Evolutionary conservation across 37 sponge, comb jelly and placozoan species (phyloP), one percentile per base, ranked within the genome.

Genomic region (Spongilla lacustris): DNA sequence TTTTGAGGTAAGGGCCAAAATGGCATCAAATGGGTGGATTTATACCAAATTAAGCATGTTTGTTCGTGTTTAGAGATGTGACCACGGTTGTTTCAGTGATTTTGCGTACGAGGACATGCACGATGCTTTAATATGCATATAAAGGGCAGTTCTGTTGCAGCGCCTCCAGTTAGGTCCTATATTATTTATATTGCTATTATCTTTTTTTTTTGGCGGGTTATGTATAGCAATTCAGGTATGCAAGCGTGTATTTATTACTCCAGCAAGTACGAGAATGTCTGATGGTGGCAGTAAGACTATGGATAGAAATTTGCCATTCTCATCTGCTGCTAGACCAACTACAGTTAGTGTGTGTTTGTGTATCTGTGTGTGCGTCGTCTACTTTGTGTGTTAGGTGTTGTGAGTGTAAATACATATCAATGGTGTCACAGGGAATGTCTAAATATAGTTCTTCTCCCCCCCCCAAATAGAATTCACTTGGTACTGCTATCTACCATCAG

Each of bases 181-280:
- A n/a, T n/a, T n/a, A 58, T 58, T 17, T 17, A 1, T 17, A 17
- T 19, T 13, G 21, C 19, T 58, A 13, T 58, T 17, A 19, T 19
- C 11, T 58, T 58, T 14, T 58, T 17, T 58, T 58, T 58, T 19
- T 58, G 58, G 58, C 58, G 58, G 58, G 58, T 58, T 58, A 8
- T 46, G 21, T 58, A 58, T 58, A 58, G 58, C 14, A 58, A 13
- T 58, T 58, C 58, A 58, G 58, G 58, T 58, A 58, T 58, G 58
- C 58, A 58, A 58, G 58, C 58, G 58, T 58, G 19, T 58, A 17
- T 58, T 58, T 58, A 58, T 58, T 58, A 58, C 58, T 58, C 58
- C 58, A 58, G 58, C 58, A 58, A 58, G 58, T 58, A 58, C 58
- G 58, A 58, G 58, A 58, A 58, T 58, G 58, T 58, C 58, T 58